Evolutionary conservation across 2,888 invertebrate genomes (phyloP), one percentile per base, ranked within the genome.

Genomic region (Acanthosepion lycidas): DNA sequence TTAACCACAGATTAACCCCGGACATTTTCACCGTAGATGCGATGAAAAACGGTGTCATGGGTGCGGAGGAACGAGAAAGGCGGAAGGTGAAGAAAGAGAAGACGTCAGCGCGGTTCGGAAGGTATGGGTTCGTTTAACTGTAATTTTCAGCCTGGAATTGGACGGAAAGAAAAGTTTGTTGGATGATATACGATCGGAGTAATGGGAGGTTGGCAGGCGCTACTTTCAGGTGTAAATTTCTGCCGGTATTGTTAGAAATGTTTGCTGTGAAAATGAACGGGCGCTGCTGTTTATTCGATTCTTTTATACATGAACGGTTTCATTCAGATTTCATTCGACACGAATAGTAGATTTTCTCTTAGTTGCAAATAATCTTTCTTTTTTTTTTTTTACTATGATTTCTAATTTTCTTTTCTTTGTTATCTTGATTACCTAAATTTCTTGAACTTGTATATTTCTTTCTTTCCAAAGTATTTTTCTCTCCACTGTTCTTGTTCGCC

Each of bases 21-120:
- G 78, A 78, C n/a, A n/a, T 78, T 78, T 78, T 78, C 78, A 78
- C n/a, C n/a, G 78, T 15, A n/a, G 78, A 78, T 78, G 78, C 78
- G 78, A 78, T 78, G 78, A 78, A n/a, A n/a, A n/a, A n/a, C 28
- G 15, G n/a, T 28, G 78, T 78, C 64, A 64, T 64, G 64, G 23
- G 64, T 23, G 64, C 64, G 64, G 28, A 26, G 64, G 28, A 26
- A 64, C 28, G 28, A 64, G 26, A 64, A 26, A 64, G 64, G 64
- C 28, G 26, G 64, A 64, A 26, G 28, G 26, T 64, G 28, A 64
- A 64, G 28, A 8, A 64, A 64, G 64, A 23, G 64, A 64, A 64
- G 23, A 64, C 6, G 64, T 64, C 64, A 64, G 64, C 64, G 64
- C 28, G 4, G 23, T 23, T 64, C 64, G 28, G 64, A 64, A 23